phyloP scores from a whole-genome alignment of 1,140 invertebrate genomes.

The Spodoptera litura region DNA sequence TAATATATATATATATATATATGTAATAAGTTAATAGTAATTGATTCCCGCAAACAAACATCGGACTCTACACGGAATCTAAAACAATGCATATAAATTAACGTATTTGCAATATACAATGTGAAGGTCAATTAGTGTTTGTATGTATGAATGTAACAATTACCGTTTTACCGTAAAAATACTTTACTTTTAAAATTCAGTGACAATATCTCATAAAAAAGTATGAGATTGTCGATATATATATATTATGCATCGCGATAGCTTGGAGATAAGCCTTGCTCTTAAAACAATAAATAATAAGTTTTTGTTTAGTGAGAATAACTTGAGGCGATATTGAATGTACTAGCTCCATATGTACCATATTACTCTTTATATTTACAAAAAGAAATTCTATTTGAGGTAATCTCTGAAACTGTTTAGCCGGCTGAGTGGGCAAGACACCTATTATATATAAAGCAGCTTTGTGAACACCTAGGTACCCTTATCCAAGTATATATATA shows the following conservation, averaged over 20 bases:
- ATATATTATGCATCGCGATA: background rate
- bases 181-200: background rate
- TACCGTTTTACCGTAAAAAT: too few species aligned
- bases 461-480: background rate
- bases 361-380: slow-evolving; percentile 23
- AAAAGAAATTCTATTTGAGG: slow-evolving; percentile 28
- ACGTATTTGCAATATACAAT: too few species aligned
- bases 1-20: too few species aligned
- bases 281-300: slow-evolving; percentile 23
- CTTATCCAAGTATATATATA: background rate
- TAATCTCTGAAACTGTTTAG: slow-evolving; percentile 33
- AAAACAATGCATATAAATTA: too few species aligned
- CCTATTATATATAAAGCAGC: slow-evolving; percentile 27
- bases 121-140: too few species aligned
- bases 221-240: background rate
- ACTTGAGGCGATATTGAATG: slow-evolving; percentile 20
- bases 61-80: too few species aligned
- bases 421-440: slow-evolving; percentile 26
- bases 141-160: too few species aligned
- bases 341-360: background rate
- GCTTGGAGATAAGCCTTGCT: background rate
- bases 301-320: background rate
- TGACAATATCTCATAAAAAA: slow-evolving; percentile 1
- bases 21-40: too few species aligned
- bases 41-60: too few species aligned